Base-by-base conservation (phyloP, 92 coral and sea anemone genomes). In the Epizoanthus illoricatus region DNA sequence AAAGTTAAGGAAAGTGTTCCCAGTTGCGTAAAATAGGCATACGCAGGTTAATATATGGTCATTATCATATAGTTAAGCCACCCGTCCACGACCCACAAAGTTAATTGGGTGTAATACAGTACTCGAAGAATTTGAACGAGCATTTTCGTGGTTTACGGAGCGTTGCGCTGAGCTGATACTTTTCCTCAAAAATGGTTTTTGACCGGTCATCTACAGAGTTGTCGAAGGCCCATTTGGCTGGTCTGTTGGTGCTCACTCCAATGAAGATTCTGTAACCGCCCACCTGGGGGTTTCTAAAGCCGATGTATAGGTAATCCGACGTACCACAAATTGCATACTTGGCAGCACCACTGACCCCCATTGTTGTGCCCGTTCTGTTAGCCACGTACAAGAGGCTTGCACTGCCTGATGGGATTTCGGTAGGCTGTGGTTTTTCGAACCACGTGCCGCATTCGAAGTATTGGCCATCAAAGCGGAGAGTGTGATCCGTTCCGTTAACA, bases 271-370 rank as follows among this genome's bases (percentile, higher is more conserved):
- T 60, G 81, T 75, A 75, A 13, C 81, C 81, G 41, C 81, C 81
- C 10, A 75, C 47, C 4, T 59, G 55, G 40, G 81, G 81, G 16
- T 75, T 75, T 60, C 81, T 60, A 17, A 75, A 75, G 36, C 81
- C 81, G 20, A 75, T 60, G 23, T 75, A 75, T 55, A 75, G 19
- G 17, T 75, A 75, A 23, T 75, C 81, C 2, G 56, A 9, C 43
- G 81, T 75, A n/a, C 81, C 81, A 11, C 81, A 75, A 23, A 75
- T 75, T 5, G 81, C 81, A 33, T 75, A 75, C 69, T 60, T 75
- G 43, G 81, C 81, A 39, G 81, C 81, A 18, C 81, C 81, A 57
- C 69, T 75, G 39, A 75, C 81, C 20, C 81, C 81, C 13, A 58
- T 68, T 36, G 81, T 58, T n/a, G 40, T 59, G 19, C 81, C 81